A percentile compares a stretch with the other conserved stretches of the same genome.
Evolutionary conservation across 2,797 vertebrate genomes (phyloP).

Genomic region (Otus scops): DNA sequence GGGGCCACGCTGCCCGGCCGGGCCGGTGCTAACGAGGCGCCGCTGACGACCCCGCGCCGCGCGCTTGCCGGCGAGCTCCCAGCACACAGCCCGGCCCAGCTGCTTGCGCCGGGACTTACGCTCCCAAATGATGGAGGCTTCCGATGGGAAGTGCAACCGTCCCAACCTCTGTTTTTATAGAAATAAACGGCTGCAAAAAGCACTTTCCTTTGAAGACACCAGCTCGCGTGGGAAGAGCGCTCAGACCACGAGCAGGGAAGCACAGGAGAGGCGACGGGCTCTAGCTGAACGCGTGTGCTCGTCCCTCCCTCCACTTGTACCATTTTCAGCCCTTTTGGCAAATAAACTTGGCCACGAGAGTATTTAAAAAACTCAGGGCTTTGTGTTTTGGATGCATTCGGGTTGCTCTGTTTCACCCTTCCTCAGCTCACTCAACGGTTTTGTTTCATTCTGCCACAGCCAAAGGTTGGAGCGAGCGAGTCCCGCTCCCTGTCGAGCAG

Average conservation of each 20-base stretch:
- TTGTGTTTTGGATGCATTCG: accelerated
- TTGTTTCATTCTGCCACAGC: neutral
- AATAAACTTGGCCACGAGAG: neutral
- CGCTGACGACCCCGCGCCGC: accelerated
- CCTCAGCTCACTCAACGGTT: neutral
- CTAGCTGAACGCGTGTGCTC: accelerated
- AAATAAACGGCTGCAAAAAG: neutral
- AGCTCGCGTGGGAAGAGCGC: neutral
- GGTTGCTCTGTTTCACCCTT: neutral
- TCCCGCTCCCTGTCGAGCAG: neutral
- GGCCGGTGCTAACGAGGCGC: neutral
- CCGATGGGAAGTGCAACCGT: neutral
- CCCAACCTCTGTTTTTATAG: neutral
- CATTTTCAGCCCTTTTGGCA: neutral
- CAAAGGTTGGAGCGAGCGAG: neutral
- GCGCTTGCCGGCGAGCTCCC: neutral
- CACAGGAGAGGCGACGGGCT: neutral
- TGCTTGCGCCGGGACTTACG: neutral
- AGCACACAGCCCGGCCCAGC: neutral
- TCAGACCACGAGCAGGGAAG: neutral
- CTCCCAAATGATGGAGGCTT: neutral
- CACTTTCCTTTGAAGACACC: neutral
- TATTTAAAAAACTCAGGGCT: neutral
- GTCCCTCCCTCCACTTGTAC: neutral
- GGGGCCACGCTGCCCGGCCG: accelerated